These are phyloP conservation scores for Luperina testacea DNA, from an alignment of 2,888 invertebrate genomes.

Conservation along the genomic window DNA sequence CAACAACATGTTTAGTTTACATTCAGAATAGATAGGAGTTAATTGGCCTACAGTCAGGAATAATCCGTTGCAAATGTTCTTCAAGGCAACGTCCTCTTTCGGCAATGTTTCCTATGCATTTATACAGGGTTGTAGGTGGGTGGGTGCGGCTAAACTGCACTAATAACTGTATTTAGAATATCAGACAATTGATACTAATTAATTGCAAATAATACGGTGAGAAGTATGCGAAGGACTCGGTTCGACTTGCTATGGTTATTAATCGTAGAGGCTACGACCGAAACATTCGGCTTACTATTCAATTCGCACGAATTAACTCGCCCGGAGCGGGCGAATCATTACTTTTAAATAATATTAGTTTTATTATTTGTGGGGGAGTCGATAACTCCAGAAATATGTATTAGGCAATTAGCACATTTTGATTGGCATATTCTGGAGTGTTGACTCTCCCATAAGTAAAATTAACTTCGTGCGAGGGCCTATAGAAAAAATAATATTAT, in stretches of 20 bases:
- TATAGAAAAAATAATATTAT: no score
- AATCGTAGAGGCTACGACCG: slow-evolving; percentile 32
- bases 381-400: no score
- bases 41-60: slow-evolving; percentile 37
- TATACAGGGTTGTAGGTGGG: slow-evolving; percentile 32
- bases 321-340: not conserved
- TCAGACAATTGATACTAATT: slow-evolving; percentile 61
- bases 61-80: slow-evolving; percentile 37
- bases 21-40: slow-evolving; percentile 36
- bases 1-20: slow-evolving; percentile 33
- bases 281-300: not conserved
- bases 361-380: not conserved
- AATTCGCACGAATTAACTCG: not conserved
- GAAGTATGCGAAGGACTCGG: slow-evolving; percentile 55
- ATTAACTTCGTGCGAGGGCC: no score
- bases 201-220: slow-evolving; percentile 57
- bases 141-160: slow-evolving; percentile 41
- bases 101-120: slow-evolving; percentile 44
- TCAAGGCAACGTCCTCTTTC: slow-evolving; percentile 43
- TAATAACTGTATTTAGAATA: slow-evolving; percentile 50
- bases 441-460: no score
- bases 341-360: not conserved
- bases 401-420: not conserved
- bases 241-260: slow-evolving; percentile 43
- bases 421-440: not conserved